Percentiles rank a stretch among this genome's conserved stretches.
Conservation (phyloP, 2,113 vertebrate genomes). For the Lucifuga dentata region DNA sequence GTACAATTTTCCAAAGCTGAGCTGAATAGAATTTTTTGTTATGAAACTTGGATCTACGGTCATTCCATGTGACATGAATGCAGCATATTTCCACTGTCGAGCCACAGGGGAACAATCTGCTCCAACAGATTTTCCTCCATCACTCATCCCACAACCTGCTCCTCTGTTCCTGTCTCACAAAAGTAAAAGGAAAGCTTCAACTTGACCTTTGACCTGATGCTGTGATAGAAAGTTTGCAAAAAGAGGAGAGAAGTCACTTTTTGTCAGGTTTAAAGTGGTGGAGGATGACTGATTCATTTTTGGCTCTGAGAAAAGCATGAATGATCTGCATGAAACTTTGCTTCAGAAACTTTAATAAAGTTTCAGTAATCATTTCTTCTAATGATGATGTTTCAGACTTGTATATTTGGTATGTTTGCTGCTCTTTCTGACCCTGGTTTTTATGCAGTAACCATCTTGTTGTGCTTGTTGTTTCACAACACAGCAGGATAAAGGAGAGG, state of each 20-base stretch:
- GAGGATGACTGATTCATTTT: background rate
- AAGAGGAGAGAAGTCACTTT: too few species aligned
- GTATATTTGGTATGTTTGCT: constrained; percentile 36
- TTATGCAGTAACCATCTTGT: constrained; percentile 51
- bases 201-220: background rate
- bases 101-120: background rate
- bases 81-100: background rate
- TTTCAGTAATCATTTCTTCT: too few species aligned
- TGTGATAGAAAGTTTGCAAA: too few species aligned
- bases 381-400: too few species aligned
- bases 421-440: constrained; percentile 22
- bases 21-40: too few species aligned
- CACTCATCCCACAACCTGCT: background rate
- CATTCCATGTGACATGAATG: constrained; percentile 10
- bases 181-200: background rate
- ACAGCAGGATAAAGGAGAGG: constrained; percentile 80
- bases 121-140: constrained; percentile 8
- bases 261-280: background rate
- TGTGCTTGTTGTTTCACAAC: constrained; percentile 60
- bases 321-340: background rate
- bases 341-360: too few species aligned
- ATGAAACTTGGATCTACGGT: background rate
- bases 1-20: too few species aligned
- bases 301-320: background rate
- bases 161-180: background rate